phyloP scores from a whole-genome alignment of 2,888 invertebrate species.

The Osedax fenrisi region DNA sequence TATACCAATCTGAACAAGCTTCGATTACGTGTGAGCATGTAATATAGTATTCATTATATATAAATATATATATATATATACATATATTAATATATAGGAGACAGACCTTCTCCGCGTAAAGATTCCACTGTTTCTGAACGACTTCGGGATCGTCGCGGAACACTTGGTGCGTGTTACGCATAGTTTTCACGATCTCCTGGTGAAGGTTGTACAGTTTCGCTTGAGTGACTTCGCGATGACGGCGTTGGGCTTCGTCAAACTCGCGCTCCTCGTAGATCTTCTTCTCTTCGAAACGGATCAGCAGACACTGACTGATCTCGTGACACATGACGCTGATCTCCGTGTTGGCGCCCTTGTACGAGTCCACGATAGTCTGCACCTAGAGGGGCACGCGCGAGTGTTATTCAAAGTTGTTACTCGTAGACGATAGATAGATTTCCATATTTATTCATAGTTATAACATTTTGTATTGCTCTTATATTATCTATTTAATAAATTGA shows the following conservation, averaged over 20 bases:
- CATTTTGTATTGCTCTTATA: no score
- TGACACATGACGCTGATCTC: slow-evolving; percentile 46
- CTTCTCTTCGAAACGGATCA: slow-evolving; percentile 48
- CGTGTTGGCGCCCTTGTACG: slow-evolving; percentile 68
- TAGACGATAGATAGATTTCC: neutral
- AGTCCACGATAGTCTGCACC: slow-evolving; percentile 62
- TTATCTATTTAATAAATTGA: no score
- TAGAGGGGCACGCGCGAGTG: no score
- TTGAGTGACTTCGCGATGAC: slow-evolving; percentile 53
- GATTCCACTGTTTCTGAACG: no score
- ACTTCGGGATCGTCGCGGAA: slow-evolving; percentile 39
- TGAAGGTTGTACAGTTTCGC: slow-evolving; percentile 44
- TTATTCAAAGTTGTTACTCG: neutral
- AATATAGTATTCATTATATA: no score
- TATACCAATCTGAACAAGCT: no score
- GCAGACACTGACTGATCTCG: slow-evolving; percentile 47
- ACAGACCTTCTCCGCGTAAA: no score
- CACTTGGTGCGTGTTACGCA: slow-evolving; percentile 46
- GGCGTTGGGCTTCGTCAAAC: slow-evolving; percentile 49
- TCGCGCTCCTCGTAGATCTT: slow-evolving; percentile 50
- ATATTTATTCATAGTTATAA: no score
- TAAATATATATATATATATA: no score
- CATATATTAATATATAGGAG: no score
- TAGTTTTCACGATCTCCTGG: slow-evolving; percentile 44
- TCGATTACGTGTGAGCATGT: no score